Percentiles rank a stretch among this genome's conserved stretches.
Conservation (phyloP, 2,888 invertebrate genomes). For the Macrophya alboannulata region DNA sequence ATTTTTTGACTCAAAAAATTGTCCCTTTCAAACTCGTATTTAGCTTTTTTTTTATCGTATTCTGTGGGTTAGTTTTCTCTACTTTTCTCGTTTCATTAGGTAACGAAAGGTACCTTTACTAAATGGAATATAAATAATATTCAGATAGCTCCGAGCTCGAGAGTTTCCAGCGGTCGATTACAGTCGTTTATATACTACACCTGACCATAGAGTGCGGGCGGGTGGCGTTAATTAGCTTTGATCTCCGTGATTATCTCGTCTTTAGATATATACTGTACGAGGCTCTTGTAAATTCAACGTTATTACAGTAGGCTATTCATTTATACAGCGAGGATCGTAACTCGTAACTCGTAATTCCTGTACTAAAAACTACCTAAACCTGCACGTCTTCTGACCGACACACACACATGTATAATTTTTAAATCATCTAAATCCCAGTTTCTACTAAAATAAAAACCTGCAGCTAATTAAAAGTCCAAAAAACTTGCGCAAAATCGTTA, state of each 20-base stretch:
- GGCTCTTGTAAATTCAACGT: constrained; percentile 32
- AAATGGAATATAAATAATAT: constrained; percentile 30
- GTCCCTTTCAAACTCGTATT: too few relatives aligned
- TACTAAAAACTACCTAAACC: not conserved
- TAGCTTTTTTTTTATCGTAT: not conserved
- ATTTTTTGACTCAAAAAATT: too few relatives aligned
- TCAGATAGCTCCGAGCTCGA: not conserved
- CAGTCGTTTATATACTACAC: constrained; percentile 10
- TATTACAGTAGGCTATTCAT: constrained; percentile 25
- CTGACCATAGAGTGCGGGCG: not conserved
- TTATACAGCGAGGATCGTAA: constrained; percentile 27
- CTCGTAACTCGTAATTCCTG: not conserved
- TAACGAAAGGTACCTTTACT: not conserved
- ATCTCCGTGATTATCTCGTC: constrained; percentile 46
- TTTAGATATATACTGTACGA: constrained; percentile 41
- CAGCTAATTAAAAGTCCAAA: too few relatives aligned
- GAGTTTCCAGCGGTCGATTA: not conserved
- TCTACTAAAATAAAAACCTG: too few relatives aligned
- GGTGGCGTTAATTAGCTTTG: constrained; percentile 45
- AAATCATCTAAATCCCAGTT: too few relatives aligned
- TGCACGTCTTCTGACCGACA: too few relatives aligned
- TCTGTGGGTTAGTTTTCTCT: not conserved
- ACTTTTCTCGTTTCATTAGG: not conserved
- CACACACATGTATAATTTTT: too few relatives aligned
- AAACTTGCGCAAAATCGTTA: too few relatives aligned